phyloP scores from a whole-genome alignment of 2,113 vertebrate genomes.

The Hemibates koningsi region DNA sequence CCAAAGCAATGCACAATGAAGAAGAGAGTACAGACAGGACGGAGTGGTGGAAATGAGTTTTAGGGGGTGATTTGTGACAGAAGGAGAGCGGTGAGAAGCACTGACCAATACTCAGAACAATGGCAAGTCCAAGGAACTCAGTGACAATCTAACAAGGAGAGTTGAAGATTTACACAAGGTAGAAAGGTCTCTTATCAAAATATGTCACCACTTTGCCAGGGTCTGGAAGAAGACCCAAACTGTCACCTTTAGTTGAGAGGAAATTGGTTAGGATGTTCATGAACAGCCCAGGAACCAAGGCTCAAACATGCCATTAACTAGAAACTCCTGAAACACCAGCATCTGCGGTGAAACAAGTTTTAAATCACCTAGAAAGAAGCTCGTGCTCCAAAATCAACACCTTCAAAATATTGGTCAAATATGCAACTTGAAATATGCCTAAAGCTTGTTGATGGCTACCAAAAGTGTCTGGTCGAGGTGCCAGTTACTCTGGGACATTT shows the following conservation, averaged over 20 bases:
- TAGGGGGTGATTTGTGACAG: not conserved
- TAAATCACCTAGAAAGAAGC: not conserved
- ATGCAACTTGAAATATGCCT: not conserved
- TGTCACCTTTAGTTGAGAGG: not conserved
- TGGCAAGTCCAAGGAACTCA: not conserved
- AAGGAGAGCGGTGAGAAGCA: not conserved
- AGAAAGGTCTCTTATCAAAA: not conserved
- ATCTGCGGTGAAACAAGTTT: not conserved
- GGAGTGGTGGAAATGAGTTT: not conserved
- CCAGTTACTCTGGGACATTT: fast-evolving
- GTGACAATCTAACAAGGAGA: not conserved
- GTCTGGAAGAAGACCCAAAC: not conserved
- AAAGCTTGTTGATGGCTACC: not conserved
- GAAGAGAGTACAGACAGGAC: not conserved
- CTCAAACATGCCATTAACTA: not conserved
- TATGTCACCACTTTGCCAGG: not conserved
- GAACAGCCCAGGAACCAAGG: not conserved
- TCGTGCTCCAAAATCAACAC: not conserved
- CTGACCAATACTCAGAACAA: not conserved
- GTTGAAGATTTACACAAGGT: not conserved
- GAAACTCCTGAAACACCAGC: not conserved
- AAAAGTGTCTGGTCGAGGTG: not conserved
- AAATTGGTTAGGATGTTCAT: not conserved
- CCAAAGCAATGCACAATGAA: not conserved
- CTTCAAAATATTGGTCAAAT: not conserved